Conservation (phyloP, 2,113 vertebrate species). For the Brevimyrus niger region DNA sequence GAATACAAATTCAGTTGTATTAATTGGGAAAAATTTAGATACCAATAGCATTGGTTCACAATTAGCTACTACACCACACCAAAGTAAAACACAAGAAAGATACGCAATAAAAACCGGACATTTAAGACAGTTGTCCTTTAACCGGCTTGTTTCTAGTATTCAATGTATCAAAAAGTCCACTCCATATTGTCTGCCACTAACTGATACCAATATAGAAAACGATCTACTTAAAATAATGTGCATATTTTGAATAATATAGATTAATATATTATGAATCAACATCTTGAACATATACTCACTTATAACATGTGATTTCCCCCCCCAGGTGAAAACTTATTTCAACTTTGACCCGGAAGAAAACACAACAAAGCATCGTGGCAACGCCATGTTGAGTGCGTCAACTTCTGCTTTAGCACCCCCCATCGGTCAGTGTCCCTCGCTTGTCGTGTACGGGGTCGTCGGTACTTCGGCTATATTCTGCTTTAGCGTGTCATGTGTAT, state of each 20-base stretch:
- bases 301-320: background rate
- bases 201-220: background rate
- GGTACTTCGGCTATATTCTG: background rate
- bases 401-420: background rate
- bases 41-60: background rate
- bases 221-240: background rate
- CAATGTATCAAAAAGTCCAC: background rate
- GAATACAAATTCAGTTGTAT: background rate
- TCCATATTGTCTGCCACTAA: background rate
- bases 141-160: background rate
- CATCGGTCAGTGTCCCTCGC: background rate
- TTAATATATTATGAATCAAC: background rate
- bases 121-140: background rate
- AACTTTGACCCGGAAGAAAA: conserved; percentile 18
- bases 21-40: background rate
- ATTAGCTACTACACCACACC: background rate
- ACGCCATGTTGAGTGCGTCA: conserved; percentile 22
- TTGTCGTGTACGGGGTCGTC: background rate
- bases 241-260: background rate
- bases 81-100: background rate
- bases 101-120: background rate
- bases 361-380: background rate
- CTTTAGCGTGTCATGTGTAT: background rate
- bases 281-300: background rate
- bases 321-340: conserved; percentile 7